Evolutionary conservation across 1,140 invertebrate species (phyloP), one percentile per base, ranked within the genome.

Genomic region (Lycorma delicatula): DNA sequence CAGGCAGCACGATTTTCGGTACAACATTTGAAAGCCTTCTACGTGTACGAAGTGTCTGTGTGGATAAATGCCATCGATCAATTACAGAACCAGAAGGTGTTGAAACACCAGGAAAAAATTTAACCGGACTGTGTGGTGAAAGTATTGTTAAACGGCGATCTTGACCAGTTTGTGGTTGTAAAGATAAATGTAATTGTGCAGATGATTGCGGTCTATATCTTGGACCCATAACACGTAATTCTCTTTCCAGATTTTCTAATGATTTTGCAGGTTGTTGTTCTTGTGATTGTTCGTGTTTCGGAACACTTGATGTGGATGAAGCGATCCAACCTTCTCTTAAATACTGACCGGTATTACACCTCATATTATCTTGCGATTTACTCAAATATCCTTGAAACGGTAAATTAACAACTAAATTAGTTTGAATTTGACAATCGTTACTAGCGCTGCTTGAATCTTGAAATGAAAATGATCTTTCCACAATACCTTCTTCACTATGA

Each of bases 21-120:
- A 87, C 72, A 28, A 86, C 83, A 70, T 85, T 80, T 31, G 83
- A 82, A 67, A 84, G 85, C 71, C 84, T 85, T 56, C 82, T 73
- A 41, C 83, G 74, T 3, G 79, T 78, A 51, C 82, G 80, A 54
- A 85, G 75, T 0, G 74, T 72, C 54, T 69, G 65, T 16, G 79
- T 72, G 23, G 79, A 74, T 13, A 79, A 74, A 67, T 80, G 80
- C 60, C 82, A 78, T 18, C 81, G 74, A 64, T 84, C 82, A 1
- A 72, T 28, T 20, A 58, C 58, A 11, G 48, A 29, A 18, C 38
- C 56, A 1, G 56, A 57, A 1, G 54, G 41, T 16, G 12, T 51
- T 53, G 60, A 54, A 4, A 16, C 12, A n/a, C 56, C 56, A 13
- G 64, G 64, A 12, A 66, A 59, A 16, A 66, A 72, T 23, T 77